Evolutionary conservation across 2,797 vertebrate species (phyloP).

Genomic region (Anomalospiza imberbis): DNA sequence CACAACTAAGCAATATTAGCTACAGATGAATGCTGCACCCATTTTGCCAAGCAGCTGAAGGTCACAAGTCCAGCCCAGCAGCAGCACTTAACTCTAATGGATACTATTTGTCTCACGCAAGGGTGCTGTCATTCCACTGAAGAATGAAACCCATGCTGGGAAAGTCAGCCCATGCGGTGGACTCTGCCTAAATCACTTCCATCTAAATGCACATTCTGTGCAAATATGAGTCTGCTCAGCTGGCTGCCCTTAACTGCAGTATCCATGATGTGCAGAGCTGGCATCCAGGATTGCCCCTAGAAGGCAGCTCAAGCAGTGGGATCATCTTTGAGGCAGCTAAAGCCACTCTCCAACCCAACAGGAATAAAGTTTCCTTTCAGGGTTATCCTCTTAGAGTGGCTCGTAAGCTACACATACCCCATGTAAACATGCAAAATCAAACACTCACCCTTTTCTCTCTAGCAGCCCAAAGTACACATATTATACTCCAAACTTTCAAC

Average conservation of each 20-base stretch:
- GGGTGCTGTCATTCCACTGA: neutral
- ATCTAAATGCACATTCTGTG: fast-evolving
- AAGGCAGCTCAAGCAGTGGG: neutral
- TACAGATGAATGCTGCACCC: neutral
- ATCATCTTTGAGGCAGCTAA: neutral
- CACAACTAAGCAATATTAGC: neutral
- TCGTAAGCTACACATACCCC: neutral
- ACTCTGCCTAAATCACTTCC: neutral
- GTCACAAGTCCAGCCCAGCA: neutral
- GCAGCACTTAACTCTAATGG: neutral
- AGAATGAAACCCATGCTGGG: neutral
- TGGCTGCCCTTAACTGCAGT: neutral
- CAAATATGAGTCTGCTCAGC: neutral
- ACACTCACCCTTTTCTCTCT: neutral
- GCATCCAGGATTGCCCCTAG: neutral
- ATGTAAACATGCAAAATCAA: neutral
- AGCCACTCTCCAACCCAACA: neutral
- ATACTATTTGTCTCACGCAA: neutral
- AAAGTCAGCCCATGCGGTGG: neutral
- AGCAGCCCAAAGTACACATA: neutral
- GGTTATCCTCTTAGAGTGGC: neutral
- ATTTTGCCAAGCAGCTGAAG: neutral
- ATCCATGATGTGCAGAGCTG: neutral
- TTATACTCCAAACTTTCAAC: neutral
- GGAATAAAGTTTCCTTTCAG: neutral